phyloP scores from a whole-genome alignment of 1,140 invertebrate genomes.

The Lordiphosa stackelbergi region DNA sequence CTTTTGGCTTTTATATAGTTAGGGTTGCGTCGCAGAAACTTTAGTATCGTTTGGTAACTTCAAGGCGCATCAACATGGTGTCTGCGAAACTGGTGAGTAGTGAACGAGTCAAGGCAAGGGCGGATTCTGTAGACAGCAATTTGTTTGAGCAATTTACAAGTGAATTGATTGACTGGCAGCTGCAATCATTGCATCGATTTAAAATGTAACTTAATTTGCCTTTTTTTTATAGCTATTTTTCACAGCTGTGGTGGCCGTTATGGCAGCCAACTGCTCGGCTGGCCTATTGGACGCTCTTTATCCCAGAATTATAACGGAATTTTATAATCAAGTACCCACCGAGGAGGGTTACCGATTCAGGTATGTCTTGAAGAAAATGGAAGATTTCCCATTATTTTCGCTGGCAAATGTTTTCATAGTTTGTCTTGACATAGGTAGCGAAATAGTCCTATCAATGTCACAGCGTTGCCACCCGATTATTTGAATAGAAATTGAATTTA shows the following conservation, averaged over 20 bases:
- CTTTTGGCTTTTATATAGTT: conserved; percentile 48
- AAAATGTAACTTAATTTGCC: background rate
- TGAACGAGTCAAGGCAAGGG: conserved; percentile 5
- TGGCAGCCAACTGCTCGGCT: conserved; percentile 51
- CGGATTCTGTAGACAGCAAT: conserved; percentile 19
- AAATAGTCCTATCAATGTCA: too few relatives aligned
- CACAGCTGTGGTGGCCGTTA: conserved; percentile 48
- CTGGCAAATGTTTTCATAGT: too few relatives aligned
- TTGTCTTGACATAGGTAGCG: too few relatives aligned
- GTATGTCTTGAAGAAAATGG: too few relatives aligned
- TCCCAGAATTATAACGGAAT: conserved; percentile 39
- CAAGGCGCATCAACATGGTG: conserved; percentile 64
- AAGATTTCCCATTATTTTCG: too few relatives aligned
- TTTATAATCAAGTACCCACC: conserved; percentile 38
- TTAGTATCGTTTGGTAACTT: conserved; percentile 70
- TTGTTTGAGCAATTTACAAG: conserved; percentile 35
- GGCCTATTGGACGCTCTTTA: conserved; percentile 48
- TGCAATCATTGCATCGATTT: conserved; percentile 20
- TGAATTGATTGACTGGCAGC: conserved; percentile 21
- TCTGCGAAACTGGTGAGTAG: conserved; percentile 71
- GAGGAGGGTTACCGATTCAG: conserved; percentile 64
- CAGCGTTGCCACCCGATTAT: too few relatives aligned
- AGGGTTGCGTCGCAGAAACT: conserved; percentile 21
- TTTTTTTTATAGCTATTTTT: conserved; percentile 45
- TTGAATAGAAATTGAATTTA: too few relatives aligned